Evolutionary conservation across 1,140 invertebrate species (phyloP), one percentile per base, ranked within the genome.

Genomic region (Gryllus bimaculatus): DNA sequence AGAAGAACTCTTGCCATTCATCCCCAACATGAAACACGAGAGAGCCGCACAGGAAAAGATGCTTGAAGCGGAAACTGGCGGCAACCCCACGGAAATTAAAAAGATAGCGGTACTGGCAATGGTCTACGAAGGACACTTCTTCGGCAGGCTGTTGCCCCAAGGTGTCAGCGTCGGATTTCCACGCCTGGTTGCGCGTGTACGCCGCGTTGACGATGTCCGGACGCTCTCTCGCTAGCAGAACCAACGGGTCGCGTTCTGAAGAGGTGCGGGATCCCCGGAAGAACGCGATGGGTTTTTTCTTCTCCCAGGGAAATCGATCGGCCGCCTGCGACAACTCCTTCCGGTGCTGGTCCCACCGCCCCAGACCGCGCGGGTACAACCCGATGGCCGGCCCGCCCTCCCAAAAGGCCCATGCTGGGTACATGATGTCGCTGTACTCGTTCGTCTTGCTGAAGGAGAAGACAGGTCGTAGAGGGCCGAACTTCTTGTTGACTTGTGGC

Each of bases 131-230:
- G 26, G 92, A 90, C 0, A 97, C 92, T 89, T 98, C 97, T 82
- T 89, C 82, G 0, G 96, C 97, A 79, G 97, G 94, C 48, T 91
- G 87, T 20, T 88, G 89, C 84, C 93, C 87, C 8, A 98, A 87
- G n/a, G 96, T 98, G 83, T 98, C 96, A 80, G 90, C 89, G 82
- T 95, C 91, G 48, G 96, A 98, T 86, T 96, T 98, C 97, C 97
- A 99, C 0, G 97, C 97, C 88, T 99, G 97, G 88, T 99, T 99
- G 86, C 98, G 98, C 0, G 97, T 99, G 85, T 98, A 99, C 81
- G 94, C 90, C 10, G 97, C 97, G 89, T 98, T 94, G 21, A 96
- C 92, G 73, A 98, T 84, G 6, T 95, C 88, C 18, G 95, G 92
- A 74, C 90, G 85, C 74, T 89, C 89, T 80, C 96, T 88, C 49